Conservation (phyloP, 2,888 invertebrate genomes). For the Heliconius cydno region DNA sequence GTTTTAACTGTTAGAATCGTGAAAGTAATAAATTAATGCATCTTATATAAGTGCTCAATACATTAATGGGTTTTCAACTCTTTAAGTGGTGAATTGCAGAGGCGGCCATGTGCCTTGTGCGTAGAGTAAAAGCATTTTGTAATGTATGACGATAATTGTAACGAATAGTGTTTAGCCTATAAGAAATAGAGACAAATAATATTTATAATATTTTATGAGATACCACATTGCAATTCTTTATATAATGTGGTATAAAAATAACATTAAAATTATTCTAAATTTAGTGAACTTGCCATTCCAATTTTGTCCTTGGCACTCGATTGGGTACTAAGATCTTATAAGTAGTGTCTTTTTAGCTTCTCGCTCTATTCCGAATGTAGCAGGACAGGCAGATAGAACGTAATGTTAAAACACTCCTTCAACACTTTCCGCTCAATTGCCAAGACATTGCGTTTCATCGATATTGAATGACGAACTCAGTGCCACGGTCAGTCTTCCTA, state of each 20-base stretch:
- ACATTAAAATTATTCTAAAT: no score
- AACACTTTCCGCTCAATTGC: no score
- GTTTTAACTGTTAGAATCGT: not conserved
- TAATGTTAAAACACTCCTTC: no score
- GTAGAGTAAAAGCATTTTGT: conserved; percentile 15
- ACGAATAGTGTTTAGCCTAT: not conserved
- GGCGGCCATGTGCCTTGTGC: conserved; percentile 18
- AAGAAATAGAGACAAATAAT: not conserved
- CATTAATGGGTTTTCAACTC: conserved; percentile 17
- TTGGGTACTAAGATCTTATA: no score
- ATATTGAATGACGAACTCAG: no score
- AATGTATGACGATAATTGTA: conserved; percentile 13
- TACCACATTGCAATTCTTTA: not conserved
- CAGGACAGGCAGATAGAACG: no score
- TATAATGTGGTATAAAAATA: not conserved
- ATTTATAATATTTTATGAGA: not conserved
- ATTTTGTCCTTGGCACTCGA: no score
- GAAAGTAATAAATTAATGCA: conserved; percentile 17
- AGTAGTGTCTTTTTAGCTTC: not conserved
- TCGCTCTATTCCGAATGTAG: not conserved
- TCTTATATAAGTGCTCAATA: conserved; percentile 1
- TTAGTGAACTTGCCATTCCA: no score
- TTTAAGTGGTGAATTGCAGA: conserved; percentile 22
- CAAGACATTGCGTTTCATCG: no score
- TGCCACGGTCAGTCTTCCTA: no score